Evolutionary conservation across 2,888 invertebrate genomes (phyloP), one percentile per base, ranked within the genome.

Genomic region (Micoletzkya japonica): DNA sequence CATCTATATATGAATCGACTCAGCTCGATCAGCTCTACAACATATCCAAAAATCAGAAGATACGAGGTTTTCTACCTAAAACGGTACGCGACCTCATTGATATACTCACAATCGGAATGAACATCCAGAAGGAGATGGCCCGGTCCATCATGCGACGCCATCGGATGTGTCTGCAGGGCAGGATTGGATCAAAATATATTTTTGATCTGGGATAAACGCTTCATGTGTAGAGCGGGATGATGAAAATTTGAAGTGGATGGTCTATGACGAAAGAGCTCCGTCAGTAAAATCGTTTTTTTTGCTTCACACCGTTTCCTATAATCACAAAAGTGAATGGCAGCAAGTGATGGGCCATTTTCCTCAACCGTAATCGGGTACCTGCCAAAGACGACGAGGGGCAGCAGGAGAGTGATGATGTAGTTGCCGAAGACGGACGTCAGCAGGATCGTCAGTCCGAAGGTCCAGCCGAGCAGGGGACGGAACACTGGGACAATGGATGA

Each of bases 71-170:
- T n/a, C 44, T 44, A 20, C 20, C 20, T 20, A 44, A 44, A 14
- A 14, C 10, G 10, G 44, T 14, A 44, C 20, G 20, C 20, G 37
- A 36, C 4, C 6, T 10, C 14, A n/a, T 4, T 10, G 7, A 28
- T 4, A 39, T 52, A 36, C 75, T 39, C 70, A 84, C 84, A 78
- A 85, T 76, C 14, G 83, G 84, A 64, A 84, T 82, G 28, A 76
- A 75, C 82, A 85, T 83, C 84, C 84, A 84, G 69, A 83, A 85
- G 17, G 78, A 76, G 58, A 84, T 80, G 20, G 83, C 84, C 56
- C 82, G 75, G 72, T 84, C 84, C 82, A 84, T 81, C 37, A 79
- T 52, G 59, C 73, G 71, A 30, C 83, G 56, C 81, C 81, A 85
- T 71, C 74, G 57, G 54, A 73, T 64, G 63, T 84, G 83, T 17